Percentiles rank a stretch among this genome's conserved stretches.
phyloP scores from a whole-genome alignment of 2,797 vertebrate genomes.

The Microhierax caerulescens region DNA sequence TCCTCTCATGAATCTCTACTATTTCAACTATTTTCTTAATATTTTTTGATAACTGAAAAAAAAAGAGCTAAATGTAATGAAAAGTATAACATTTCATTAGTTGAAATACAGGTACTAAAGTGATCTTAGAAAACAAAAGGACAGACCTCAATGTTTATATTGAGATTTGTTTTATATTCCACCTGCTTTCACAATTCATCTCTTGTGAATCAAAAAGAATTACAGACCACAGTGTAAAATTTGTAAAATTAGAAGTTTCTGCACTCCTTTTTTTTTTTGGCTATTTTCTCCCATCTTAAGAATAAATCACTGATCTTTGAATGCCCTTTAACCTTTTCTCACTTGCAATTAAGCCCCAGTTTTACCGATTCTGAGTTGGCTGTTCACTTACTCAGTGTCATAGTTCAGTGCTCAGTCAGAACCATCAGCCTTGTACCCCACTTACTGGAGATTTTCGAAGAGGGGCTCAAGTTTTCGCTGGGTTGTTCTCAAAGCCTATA shows the following conservation, averaged over 20 bases:
- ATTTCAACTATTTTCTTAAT: not conserved
- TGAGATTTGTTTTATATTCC: not conserved
- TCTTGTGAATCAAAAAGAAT: not conserved
- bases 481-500: not conserved
- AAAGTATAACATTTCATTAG: not conserved
- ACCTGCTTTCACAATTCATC: not conserved
- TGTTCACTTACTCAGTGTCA: not conserved
- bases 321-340: not conserved
- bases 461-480: too few species aligned
- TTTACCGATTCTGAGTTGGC: not conserved
- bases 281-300: not conserved
- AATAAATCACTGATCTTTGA: not conserved
- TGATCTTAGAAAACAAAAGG: not conserved
- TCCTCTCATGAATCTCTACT: not conserved
- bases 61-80: not conserved
- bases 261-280: not conserved
- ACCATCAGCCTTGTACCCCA: not conserved
- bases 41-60: not conserved
- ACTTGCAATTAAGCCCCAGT: not conserved
- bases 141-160: not conserved
- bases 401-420: conserved; percentile 3
- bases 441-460: not conserved
- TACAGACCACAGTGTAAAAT: not conserved
- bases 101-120: not conserved
- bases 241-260: not conserved